These are phyloP conservation scores for Bradypodion pumilum DNA, from an alignment of 2,797 vertebrate species.

Conservation along the genomic window DNA sequence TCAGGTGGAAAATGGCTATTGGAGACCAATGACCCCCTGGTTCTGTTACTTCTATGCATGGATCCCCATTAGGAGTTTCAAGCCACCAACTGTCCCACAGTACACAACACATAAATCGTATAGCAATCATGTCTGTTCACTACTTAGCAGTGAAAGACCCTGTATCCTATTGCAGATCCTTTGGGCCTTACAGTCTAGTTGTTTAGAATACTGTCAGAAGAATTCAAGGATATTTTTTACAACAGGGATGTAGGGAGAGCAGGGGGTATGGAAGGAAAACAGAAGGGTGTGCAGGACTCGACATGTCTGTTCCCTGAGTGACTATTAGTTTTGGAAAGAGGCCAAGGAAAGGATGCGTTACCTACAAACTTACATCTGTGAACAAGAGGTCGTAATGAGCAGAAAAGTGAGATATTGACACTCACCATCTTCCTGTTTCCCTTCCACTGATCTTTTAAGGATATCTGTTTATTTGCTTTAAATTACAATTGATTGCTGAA, in stretches of 20 bases:
- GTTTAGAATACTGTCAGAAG: slow-evolving; percentile 40
- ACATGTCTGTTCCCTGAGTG: slow-evolving; percentile 21
- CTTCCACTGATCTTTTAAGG: neutral
- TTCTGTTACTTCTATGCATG: neutral
- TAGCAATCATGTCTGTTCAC: slow-evolving; percentile 28
- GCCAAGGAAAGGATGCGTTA: slow-evolving; percentile 32
- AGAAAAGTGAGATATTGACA: neutral
- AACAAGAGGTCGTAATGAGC: slow-evolving; percentile 40
- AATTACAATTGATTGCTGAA: neutral
- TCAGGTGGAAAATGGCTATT: neutral
- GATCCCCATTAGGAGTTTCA: neutral
- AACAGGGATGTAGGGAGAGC: slow-evolving; percentile 5
- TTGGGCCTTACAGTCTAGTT: slow-evolving; percentile 15
- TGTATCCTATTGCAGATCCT: slow-evolving; percentile 32
- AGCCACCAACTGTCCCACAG: slow-evolving; percentile 9
- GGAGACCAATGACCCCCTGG: neutral
- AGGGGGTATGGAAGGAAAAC: slow-evolving; percentile 24
- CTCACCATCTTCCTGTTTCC: neutral
- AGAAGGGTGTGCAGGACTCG: slow-evolving; percentile 24
- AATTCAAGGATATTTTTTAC: slow-evolving; percentile 46
- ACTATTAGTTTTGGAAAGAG: slow-evolving; percentile 33
- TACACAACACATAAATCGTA: slow-evolving; percentile 28
- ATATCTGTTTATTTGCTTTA: neutral
- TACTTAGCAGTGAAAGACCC: slow-evolving; percentile 32
- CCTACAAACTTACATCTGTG: slow-evolving; percentile 36